phyloP scores from a whole-genome alignment of 2,888 invertebrate species.

The Mellilla xanthometata region DNA sequence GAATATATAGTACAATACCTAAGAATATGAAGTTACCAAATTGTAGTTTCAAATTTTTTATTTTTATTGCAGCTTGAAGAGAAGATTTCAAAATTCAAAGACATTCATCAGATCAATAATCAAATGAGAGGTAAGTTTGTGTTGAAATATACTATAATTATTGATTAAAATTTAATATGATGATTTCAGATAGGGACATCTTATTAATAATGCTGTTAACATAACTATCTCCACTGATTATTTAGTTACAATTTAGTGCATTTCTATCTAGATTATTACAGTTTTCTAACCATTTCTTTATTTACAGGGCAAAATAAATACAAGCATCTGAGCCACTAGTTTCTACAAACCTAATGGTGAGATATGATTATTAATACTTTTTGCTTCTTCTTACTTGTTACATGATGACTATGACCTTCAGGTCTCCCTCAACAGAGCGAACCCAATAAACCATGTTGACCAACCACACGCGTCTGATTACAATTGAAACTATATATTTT shows the following conservation, averaged over 20 bases:
- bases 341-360: too few relatives aligned
- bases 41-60: background rate
- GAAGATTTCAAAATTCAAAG: background rate
- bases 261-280: too few relatives aligned
- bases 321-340: too few relatives aligned
- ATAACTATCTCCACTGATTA: conserved; percentile 62
- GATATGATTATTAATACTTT: too few relatives aligned
- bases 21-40: background rate
- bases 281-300: too few relatives aligned
- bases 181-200: conserved; percentile 75
- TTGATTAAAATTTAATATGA: conserved; percentile 38
- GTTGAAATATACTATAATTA: too few relatives aligned
- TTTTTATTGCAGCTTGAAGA: background rate
- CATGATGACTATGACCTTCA: conserved; percentile 52
- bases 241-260: background rate
- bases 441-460: conserved; percentile 53
- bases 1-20: conserved; percentile 29
- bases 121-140: too few relatives aligned
- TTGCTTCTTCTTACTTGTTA: too few relatives aligned
- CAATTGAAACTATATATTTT: background rate
- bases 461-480: conserved; percentile 38
- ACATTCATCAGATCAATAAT: too few relatives aligned
- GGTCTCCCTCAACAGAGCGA: conserved; percentile 79
- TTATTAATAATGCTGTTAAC: conserved; percentile 63
- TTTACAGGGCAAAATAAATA: too few relatives aligned